Evolutionary conservation across 2,888 invertebrate genomes (phyloP).

Genomic region (Ophion ellenae): DNA sequence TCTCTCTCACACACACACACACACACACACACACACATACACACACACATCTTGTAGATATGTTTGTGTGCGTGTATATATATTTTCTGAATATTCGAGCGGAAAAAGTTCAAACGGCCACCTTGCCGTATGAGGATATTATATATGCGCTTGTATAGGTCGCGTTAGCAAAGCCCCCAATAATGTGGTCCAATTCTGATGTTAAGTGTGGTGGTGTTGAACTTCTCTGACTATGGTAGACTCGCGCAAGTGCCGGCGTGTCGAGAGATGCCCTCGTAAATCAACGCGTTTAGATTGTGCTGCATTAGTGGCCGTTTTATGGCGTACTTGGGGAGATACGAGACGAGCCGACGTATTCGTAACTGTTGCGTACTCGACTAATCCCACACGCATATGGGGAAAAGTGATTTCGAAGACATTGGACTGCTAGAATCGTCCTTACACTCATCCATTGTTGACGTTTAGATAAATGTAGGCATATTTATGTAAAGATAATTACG

Average conservation of each 20-base stretch:
- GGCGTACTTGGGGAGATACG: slow-evolving; percentile 77
- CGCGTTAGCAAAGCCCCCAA: slow-evolving; percentile 42
- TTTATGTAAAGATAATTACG: no score
- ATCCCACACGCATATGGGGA: background rate
- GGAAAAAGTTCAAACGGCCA: slow-evolving; percentile 40
- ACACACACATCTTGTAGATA: background rate
- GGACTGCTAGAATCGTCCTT: no score
- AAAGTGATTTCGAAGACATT: no score
- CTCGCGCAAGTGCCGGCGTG: slow-evolving; percentile 43
- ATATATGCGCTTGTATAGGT: slow-evolving; percentile 26
- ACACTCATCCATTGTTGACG: no score
- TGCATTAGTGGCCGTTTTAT: slow-evolving; percentile 81
- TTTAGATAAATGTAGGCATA: no score
- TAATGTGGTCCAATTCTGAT: slow-evolving; percentile 55
- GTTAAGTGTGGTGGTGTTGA: slow-evolving; percentile 44
- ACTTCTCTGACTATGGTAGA: slow-evolving; percentile 7
- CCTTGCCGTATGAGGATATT: slow-evolving; percentile 34
- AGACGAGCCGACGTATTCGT: slow-evolving; percentile 59
- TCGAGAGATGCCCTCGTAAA: slow-evolving; percentile 79
- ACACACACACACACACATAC: background rate
- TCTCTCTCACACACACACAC: no score
- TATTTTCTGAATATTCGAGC: background rate
- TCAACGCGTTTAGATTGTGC: slow-evolving; percentile 81
- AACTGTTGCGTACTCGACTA: slow-evolving; percentile 51
- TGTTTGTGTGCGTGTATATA: background rate